These are phyloP conservation scores for Proteles cristata DNA, from an alignment of 2,113 vertebrate genomes.

Conservation along the genomic window DNA sequence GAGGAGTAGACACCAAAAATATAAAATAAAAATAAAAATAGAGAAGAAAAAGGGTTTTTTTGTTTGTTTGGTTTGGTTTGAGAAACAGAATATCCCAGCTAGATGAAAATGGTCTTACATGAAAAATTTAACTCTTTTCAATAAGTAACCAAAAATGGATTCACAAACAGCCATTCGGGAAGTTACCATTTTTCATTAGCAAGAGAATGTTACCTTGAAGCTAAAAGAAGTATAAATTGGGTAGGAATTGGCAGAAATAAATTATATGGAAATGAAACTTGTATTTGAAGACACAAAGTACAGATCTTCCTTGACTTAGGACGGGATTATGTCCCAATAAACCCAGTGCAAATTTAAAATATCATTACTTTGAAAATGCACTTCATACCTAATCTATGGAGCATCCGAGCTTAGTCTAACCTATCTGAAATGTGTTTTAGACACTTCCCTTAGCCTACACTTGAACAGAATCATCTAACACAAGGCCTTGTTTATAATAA, in stretches of 20 bases:
- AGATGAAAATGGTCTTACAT: background rate
- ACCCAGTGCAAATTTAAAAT: background rate
- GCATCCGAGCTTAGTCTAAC: no score
- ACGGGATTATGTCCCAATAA: background rate
- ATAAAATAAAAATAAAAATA: background rate
- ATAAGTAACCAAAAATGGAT: background rate
- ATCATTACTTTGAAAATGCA: background rate
- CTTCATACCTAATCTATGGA: background rate
- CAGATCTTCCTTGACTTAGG: background rate
- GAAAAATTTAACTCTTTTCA: background rate
- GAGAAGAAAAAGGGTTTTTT: background rate
- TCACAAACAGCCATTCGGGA: background rate
- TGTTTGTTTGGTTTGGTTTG: background rate
- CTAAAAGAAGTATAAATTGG: background rate
- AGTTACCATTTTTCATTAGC: background rate
- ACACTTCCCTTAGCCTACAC: background rate
- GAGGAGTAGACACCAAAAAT: background rate
- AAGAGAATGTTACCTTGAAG: background rate
- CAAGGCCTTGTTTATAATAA: background rate
- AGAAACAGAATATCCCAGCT: background rate
- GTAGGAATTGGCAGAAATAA: background rate
- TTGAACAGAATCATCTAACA: background rate
- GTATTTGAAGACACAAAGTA: background rate
- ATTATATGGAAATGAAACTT: constrained; percentile 29
- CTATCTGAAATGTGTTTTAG: background rate